Percentiles rank a stretch among this genome's conserved stretches.
These are phyloP conservation scores for Pelobates fuscus DNA, from an alignment of 2,113 vertebrate species.

Conservation along the genomic window DNA sequence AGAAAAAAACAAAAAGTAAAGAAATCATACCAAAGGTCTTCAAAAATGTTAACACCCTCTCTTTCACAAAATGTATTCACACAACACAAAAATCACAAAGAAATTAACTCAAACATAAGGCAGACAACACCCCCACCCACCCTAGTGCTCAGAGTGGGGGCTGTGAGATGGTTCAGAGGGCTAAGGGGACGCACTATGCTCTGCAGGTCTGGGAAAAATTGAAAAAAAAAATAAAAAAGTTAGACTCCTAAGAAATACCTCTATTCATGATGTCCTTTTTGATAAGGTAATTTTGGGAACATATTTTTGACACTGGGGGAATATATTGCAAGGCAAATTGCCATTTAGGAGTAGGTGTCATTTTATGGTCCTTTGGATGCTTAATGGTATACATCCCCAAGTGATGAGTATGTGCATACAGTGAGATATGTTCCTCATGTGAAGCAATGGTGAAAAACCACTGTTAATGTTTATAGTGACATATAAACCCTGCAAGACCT, in stretches of 20 bases:
- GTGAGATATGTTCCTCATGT: too few relatives aligned
- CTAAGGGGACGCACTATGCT: constrained; percentile 10
- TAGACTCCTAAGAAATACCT: neutral
- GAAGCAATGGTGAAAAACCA: neutral
- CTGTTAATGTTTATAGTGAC: neutral
- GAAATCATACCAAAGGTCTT: constrained; percentile 35
- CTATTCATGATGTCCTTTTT: neutral
- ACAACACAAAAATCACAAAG: constrained; percentile 19
- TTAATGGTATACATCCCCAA: neutral
- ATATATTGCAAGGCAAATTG: neutral
- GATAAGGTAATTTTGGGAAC: neutral
- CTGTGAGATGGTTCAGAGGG: constrained; percentile 14
- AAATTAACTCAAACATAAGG: constrained; percentile 44
- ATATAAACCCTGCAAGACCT: neutral
- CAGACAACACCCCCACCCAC: constrained; percentile 38
- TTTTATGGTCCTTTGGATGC: neutral
- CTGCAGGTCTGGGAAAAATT: constrained; percentile 26
- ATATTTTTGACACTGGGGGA: neutral
- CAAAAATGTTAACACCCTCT: neutral
- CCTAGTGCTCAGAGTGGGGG: constrained; percentile 13
- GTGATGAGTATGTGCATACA: too few relatives aligned
- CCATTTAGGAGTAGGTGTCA: neutral
- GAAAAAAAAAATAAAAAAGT: neutral
- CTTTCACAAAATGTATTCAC: constrained; percentile 15
- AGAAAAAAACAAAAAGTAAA: too few relatives aligned